Conservation (phyloP, 2,113 vertebrate species). For the Eptesicus fuscus region DNA sequence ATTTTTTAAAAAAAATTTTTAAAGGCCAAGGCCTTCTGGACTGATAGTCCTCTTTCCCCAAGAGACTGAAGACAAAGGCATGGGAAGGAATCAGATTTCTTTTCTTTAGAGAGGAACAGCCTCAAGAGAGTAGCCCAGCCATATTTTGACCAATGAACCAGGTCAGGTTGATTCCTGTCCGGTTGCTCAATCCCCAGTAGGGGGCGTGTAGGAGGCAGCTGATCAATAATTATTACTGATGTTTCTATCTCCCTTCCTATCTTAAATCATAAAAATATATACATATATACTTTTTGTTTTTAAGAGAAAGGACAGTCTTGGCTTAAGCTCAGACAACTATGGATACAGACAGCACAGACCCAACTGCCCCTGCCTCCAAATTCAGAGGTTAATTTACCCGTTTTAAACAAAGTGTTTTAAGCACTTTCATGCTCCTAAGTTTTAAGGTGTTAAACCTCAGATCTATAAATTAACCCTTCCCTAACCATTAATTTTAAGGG, state of each 20-base stretch:
- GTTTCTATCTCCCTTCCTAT: too few relatives aligned
- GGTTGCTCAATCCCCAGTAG: too few relatives aligned
- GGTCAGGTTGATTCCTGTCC: too few relatives aligned
- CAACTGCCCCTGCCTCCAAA: not conserved
- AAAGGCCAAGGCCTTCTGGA: not conserved
- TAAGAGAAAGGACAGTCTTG: not conserved
- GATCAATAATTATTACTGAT: too few relatives aligned
- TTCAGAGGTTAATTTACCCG: not conserved
- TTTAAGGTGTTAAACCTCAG: conserved; percentile 14
- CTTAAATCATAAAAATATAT: too few relatives aligned
- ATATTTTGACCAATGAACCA: too few relatives aligned
- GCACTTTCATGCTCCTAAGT: not conserved
- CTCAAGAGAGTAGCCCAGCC: too few relatives aligned
- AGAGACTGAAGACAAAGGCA: not conserved
- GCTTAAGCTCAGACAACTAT: not conserved
- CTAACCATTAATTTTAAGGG: not conserved
- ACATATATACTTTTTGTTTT: too few relatives aligned
- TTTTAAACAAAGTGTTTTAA: not conserved
- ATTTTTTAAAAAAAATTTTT: not conserved
- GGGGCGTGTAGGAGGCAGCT: too few relatives aligned
- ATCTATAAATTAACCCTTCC: not conserved
- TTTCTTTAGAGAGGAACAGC: not conserved
- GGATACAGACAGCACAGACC: not conserved
- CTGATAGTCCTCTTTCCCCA: not conserved
- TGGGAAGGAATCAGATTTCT: not conserved